Evolutionary conservation across 2,888 invertebrate species (phyloP).

Genomic region (Carterocephalus palaemon): DNA sequence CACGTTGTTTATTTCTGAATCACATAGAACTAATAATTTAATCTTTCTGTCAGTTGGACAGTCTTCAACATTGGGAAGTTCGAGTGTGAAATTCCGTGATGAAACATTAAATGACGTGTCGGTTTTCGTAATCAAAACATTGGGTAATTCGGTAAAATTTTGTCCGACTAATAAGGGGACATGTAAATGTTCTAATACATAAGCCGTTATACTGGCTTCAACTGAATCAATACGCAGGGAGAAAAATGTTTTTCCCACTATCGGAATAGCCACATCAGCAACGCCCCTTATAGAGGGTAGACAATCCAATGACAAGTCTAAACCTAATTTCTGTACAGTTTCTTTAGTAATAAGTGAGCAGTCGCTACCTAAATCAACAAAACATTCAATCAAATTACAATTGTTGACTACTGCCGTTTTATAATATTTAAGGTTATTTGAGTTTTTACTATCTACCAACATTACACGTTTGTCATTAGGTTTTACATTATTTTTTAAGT

Average conservation of each 20-base stretch:
- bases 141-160: slow-evolving; percentile 9
- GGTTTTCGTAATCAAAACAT: slow-evolving; percentile 12
- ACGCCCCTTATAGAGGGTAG: slow-evolving; percentile 8
- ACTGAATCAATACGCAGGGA: slow-evolving; percentile 1
- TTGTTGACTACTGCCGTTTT: slow-evolving; percentile 3
- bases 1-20: slow-evolving; percentile 2
- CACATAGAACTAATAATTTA: not conserved
- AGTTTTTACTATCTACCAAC: slow-evolving; percentile 2
- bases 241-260: slow-evolving; percentile 7
- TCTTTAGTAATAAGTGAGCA: slow-evolving; percentile 12
- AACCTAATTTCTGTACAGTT: slow-evolving; percentile 3
- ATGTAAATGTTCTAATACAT: slow-evolving; percentile 1
- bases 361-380: slow-evolving; percentile 15
- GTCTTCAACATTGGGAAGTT: slow-evolving; percentile 8
- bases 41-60: not conserved
- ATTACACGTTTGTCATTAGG: slow-evolving; percentile 1
- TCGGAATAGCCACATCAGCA: slow-evolving; percentile 4
- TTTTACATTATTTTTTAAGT: slow-evolving; percentile 5
- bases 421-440: slow-evolving; percentile 6
- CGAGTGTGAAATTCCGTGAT: not conserved
- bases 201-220: slow-evolving; percentile 3
- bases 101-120: slow-evolving; percentile 1
- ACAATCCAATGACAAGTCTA: not conserved
- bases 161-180: slow-evolving; percentile 8
- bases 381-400: slow-evolving; percentile 2